Percentiles rank a stretch among this genome's conserved stretches.
Conservation (phyloP, 2,797 vertebrate genomes). For the Bucorvus abyssinicus region DNA sequence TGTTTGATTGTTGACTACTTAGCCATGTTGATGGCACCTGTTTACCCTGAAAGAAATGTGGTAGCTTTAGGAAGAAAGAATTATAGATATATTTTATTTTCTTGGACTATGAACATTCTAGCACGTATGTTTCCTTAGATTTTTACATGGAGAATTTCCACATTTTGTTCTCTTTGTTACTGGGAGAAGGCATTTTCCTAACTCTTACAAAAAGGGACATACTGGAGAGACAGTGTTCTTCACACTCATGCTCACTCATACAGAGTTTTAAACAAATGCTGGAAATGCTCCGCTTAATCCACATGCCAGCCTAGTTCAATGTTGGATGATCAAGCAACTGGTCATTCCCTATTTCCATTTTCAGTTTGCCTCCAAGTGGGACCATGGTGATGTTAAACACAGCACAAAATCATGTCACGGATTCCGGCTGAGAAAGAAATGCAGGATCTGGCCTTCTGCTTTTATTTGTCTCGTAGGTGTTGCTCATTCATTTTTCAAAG, state of each 20-base stretch:
- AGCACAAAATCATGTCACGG: background rate
- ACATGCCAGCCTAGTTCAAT: background rate
- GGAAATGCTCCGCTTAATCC: background rate
- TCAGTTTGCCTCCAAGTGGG: background rate
- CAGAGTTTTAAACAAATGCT: background rate
- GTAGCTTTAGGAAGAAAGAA: background rate
- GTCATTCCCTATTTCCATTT: background rate
- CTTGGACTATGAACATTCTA: background rate
- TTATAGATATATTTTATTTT: background rate
- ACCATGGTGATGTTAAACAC: background rate
- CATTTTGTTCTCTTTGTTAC: background rate
- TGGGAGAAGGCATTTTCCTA: background rate
- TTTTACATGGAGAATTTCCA: background rate
- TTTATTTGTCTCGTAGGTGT: slow-evolving; percentile 46
- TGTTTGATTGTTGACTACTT: slow-evolving; percentile 2
- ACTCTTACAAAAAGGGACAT: background rate
- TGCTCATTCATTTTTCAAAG: slow-evolving; percentile 59
- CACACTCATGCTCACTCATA: background rate
- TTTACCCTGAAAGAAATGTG: background rate
- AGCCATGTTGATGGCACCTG: background rate
- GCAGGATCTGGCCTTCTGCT: background rate
- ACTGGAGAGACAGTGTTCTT: background rate
- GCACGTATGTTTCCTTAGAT: background rate
- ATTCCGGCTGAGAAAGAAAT: background rate
- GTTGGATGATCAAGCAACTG: background rate